Evolutionary conservation across 1,140 invertebrate genomes (phyloP), one percentile per base, ranked within the genome.

Genomic region (Geopemphigus sp.): DNA sequence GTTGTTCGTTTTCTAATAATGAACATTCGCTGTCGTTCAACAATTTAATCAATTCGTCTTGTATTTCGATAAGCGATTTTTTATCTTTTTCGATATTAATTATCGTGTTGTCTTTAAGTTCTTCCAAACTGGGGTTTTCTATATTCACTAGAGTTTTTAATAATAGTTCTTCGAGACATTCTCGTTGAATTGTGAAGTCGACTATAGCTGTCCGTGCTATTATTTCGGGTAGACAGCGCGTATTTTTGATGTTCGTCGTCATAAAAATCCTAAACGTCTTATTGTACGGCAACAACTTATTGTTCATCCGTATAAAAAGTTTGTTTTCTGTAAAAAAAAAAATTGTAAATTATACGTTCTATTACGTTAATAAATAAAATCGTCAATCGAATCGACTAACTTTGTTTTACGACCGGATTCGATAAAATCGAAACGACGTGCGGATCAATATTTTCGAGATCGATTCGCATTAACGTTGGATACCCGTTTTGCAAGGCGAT

Each of bases 161-260:
- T 57, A 98, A 87, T 84, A 97, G 95, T 87, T 97, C 95, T 85
- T 96, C 90, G 29, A 98, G 87, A 82, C 96, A 96, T 87, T 96
- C 91, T 1, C 91, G 91, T 1, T 96, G 98, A 83, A 98, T 96
- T 91, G 96, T 95, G 85, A 98, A 98, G 88, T 98, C 97, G 80
- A 98, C 84, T 76, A 98, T 83, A 1, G 94, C 95, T 29, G 96
- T 92, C 88, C 90, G 83, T 10, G 83, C 73, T 24, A 92, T 90
- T 32, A 94, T 89, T 87, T 97, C 95, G 0, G 95, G 95, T 59
- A 96, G 84, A 84, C 95, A 96, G 86, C 96, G 94, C 1, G 95
- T 95, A 88, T 97, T 96, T 82, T 93, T 89, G 64, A 96, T 86
- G 83, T 94, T 89, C 5, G 95, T 96, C 6, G 95, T 97, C 73